Evolutionary conservation across 2,888 invertebrate genomes (phyloP), one percentile per base, ranked within the genome.

Genomic region (Emmelina monodactyla): DNA sequence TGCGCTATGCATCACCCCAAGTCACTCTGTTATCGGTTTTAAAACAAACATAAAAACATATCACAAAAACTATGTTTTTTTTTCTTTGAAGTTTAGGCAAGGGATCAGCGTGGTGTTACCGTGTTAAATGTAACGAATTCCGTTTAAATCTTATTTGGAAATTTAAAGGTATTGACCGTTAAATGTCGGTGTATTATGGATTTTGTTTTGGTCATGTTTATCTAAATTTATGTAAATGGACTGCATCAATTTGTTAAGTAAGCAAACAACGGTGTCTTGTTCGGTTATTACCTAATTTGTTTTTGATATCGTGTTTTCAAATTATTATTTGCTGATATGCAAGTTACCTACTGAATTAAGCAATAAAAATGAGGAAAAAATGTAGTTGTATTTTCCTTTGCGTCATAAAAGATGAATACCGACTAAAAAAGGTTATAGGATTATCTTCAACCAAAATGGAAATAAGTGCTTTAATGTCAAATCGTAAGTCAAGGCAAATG

Each of bases 31-130:
- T 66, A 71, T 64, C 64, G 25, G n/a, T 19, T 11, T 62, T 66
- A 68, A 71, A 62, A 63, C 61, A 73, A 73, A 75, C 62, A 72
- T 47, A 71, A 73, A 67, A 63, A 57, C 41, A 47, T 44, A 44
- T 46, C 51, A 65, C 54, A 71, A 71, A 72, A 72, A 72, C 70
- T 57, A 48, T 63, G 58, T 47, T 53, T 36, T 42, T 44, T 62
- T 69, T 59, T 67, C 58, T 29, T 6, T 69, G 61, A 58, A 62
- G 66, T 55, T 62, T 47, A 53, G 44, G 41, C 41, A 53, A 52
- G 34, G 37, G 32, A 37, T 51, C 46, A 40, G 53, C 52, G 52
- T 66, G 64, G 70, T 67, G 71, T 68, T 64, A 72, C 67, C 60
- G 28, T 38, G 16, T 31, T 33, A 31, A n/a, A 34, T 22, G 35